Base-by-base conservation (phyloP, 2,113 vertebrate species). In the Oreochromis aureus region DNA sequence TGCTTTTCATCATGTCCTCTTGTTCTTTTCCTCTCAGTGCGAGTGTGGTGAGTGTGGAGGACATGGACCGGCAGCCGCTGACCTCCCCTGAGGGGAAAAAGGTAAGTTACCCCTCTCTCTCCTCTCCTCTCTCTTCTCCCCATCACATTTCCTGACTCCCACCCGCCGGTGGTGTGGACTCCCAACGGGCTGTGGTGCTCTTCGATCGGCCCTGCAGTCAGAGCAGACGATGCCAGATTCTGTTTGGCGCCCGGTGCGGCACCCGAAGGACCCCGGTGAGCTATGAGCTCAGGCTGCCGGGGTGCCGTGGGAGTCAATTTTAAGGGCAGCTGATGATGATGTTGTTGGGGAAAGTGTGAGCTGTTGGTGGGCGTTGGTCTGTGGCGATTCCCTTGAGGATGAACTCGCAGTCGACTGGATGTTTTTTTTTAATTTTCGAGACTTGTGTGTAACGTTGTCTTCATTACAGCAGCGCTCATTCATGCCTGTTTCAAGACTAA, bases 41-140 rank as follows among this genome's bases (percentile, higher is more conserved):
- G 90, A 95, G 96, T 83, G 95, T 97, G 90, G 95, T 98, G 95
- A 97, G 89, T 92, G 44, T 97, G 96, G 97, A 97, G 91, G 97
- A 98, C 88, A 96, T 87, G 90, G 89, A 95, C 93, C 63, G 94
- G 90, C 96, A 95, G 93, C 94, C 87, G 89, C 79, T 91, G 2
- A 22, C 86, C 83, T 89, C 94, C 90, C 90, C 94, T 32, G 96
- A 97, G 94, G 98, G 97, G 90, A 96, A 95, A 91, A 98, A 98
- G 97, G 98, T 97, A 97, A 86, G 8, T 5, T 5, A 10, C 13
- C 18, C 48, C 11, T 4, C 18, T 24, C 13, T 2, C 10, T 8
- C 24, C 24, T 19, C 6, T 6, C 3, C 30, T 41, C 39, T 16
- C 13, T 30, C 51, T 54, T 10, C 27, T 18, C 41, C 54, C 34